Base-by-base conservation (phyloP, 2,113 vertebrate species). In the Sitta europaea region DNA sequence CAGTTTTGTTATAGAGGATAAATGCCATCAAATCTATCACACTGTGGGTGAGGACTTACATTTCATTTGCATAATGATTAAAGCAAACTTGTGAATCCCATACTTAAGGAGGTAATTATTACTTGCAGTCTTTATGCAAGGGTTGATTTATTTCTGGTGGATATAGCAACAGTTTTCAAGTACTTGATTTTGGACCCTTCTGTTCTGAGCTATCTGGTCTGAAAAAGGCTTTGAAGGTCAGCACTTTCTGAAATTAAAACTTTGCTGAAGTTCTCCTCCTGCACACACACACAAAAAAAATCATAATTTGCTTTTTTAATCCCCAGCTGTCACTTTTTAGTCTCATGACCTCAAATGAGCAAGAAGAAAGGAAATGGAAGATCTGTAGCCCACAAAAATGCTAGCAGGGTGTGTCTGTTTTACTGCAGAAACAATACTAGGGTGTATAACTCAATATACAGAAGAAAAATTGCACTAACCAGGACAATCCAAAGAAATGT, bases 61-160 rank as follows among this genome's bases (percentile, higher is more conserved):
- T 82, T 88, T 38, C 62, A 79, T 96, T 94, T 96, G 63, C 90
- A 88, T 73, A 79, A 66, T 83, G 75, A 90, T 88, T 73, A 88
- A 76, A 91, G 59, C 29, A 92, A 92, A 93, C 43, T 55, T 76
- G 59, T 6, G 13, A 94, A 65, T 90, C 55, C 42, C 59, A 45
- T 75, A 51, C 67, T 86, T 78, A 78, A 0, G 0, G 50, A 88
- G 58, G 77, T 88, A 88, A 76, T 83, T 86, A 88, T 86, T 77
- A 70, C 43, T 53, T 57, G 33, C 50, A n/a, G 36, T 16, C 65
- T 86, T 81, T 59, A 50, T 35, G 33, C 0, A 1, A 55, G 31
- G 12, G 27, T 40, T 71, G 76, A 70, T 43, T 66, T 74, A 70
- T 59, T 80, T 79, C 72, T 72, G 28, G 24, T 76, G 68, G 43